Evolutionary conservation across 2,888 invertebrate genomes (phyloP), one percentile per base, ranked within the genome.

Genomic region (Drosophila emarginata): DNA sequence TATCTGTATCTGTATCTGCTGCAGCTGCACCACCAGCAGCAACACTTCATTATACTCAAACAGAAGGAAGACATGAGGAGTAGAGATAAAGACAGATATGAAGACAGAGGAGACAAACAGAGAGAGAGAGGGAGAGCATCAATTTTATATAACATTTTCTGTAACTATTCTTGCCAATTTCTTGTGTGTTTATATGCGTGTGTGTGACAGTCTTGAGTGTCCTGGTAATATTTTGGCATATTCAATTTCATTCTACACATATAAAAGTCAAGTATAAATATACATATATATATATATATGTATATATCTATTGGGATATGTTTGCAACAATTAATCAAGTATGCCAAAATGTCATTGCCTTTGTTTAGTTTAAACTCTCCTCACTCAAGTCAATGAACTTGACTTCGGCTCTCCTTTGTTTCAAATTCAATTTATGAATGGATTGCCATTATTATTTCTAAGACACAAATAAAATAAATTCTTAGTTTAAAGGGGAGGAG

Each of bases 31-130:
- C 68, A 66, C 67, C 71, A 84, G 78, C 67, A 65, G 74, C 70
- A 83, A 74, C 68, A 80, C 82, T 85, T 82, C 79, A 82, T 85
- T 82, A 82, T 85, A 65, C 70, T 68, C 80, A 70, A 70, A 80
- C 56, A 36, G 56, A 32, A 57, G 18, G 18, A 18, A 32, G 32
- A 18, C 32, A 32, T 32, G 32, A 32, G 2, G 11, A 32, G 32
- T 12, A 45, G 4, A 45, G 18, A 45, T 45, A 45, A 15, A 11
- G 15, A 40, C 9, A 3, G 40, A 45, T 2, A 18, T 40, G 15
- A 9, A 51, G 28, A 39, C 18, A 14, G 11, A 15, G n/a, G n/a
- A n/a, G n/a, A n/a, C n/a, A n/a, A n/a, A n/a, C n/a, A n/a, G 21
- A n/a, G 32, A 36, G 2, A 23, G 36, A 11, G 21, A 51, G 40